These are phyloP conservation scores for Tortrix viridana DNA, from an alignment of 2,888 invertebrate species.

Conservation along the genomic window DNA sequence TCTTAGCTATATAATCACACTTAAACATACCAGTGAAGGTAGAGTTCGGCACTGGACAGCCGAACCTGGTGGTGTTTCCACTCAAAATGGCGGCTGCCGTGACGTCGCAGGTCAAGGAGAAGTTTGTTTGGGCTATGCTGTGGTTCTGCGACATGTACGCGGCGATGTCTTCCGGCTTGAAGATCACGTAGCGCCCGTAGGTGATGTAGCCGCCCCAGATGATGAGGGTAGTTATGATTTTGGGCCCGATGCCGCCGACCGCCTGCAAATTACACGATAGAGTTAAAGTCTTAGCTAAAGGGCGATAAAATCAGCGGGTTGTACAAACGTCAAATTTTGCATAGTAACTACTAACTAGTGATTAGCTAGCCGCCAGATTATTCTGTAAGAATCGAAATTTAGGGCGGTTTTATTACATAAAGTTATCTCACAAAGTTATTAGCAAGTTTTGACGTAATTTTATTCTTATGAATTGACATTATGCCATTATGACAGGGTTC, in stretches of 20 bases:
- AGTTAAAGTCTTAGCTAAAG: too few relatives aligned
- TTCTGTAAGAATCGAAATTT: too few relatives aligned
- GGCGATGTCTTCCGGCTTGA: slow-evolving; percentile 54
- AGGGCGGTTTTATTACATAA: too few relatives aligned
- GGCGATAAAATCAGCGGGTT: too few relatives aligned
- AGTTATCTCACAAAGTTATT: too few relatives aligned
- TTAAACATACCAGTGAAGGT: slow-evolving; percentile 15
- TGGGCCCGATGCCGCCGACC: slow-evolving; percentile 91
- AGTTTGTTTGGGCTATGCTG: slow-evolving; percentile 35
- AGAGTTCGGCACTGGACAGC: slow-evolving; percentile 51
- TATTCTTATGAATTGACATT: too few relatives aligned
- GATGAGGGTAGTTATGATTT: slow-evolving; percentile 88
- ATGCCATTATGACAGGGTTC: too few relatives aligned
- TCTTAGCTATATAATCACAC: slow-evolving; percentile 17
- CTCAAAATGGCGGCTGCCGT: slow-evolving; percentile 42
- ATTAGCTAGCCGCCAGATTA: too few relatives aligned
- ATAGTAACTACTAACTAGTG: too few relatives aligned
- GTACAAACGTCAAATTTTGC: too few relatives aligned
- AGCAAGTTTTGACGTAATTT: too few relatives aligned
- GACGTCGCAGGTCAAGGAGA: slow-evolving; percentile 51
- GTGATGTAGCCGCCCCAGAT: slow-evolving; percentile 90
- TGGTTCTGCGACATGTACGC: slow-evolving; percentile 30
- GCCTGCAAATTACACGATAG: slow-evolving; percentile 69
- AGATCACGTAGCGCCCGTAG: slow-evolving; percentile 87
- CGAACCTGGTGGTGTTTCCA: slow-evolving; percentile 45